These are phyloP conservation scores for Typhlichthys eigenmanni DNA, from an alignment of 2,797 vertebrate species.

Conservation along the genomic window DNA sequence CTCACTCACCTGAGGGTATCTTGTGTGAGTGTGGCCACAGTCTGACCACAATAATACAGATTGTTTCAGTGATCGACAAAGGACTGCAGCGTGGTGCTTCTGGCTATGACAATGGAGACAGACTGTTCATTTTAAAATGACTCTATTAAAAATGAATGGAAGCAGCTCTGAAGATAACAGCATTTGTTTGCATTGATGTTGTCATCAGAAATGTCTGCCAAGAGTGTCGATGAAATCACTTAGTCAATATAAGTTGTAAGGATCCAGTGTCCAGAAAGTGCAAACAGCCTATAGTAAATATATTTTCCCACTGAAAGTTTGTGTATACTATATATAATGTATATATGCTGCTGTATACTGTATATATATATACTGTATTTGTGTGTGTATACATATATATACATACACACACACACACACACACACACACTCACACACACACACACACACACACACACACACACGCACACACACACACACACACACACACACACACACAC, in stretches of 20 bases:
- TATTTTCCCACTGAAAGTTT: too few relatives aligned
- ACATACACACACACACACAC: too few relatives aligned
- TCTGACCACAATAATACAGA: not conserved
- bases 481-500: slow-evolving; percentile 15
- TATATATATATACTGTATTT: too few relatives aligned
- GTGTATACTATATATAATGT: too few relatives aligned
- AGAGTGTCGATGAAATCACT: not conserved
- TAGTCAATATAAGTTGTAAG: not conserved
- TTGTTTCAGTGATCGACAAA: not conserved
- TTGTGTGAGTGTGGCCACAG: not conserved
- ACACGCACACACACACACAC: slow-evolving; percentile 29
- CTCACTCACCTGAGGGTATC: not conserved
- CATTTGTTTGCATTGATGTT: slow-evolving; percentile 11
- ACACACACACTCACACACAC: too few relatives aligned
- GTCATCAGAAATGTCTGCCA: slow-evolving; percentile 19
- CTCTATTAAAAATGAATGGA: slow-evolving; percentile 48
- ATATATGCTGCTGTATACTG: too few relatives aligned
- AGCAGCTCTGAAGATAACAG: slow-evolving; percentile 10
- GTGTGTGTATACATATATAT: too few relatives aligned
- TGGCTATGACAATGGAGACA: not conserved
- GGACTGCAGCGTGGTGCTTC: not conserved
- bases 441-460: too few relatives aligned
- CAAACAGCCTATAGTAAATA: too few relatives aligned
- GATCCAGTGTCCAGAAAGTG: too few relatives aligned
- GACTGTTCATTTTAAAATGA: slow-evolving; percentile 22